Evolutionary conservation across 2,113 vertebrate species (phyloP), one percentile per base, ranked within the genome.

Genomic region (Microcebus griseorufus): DNA sequence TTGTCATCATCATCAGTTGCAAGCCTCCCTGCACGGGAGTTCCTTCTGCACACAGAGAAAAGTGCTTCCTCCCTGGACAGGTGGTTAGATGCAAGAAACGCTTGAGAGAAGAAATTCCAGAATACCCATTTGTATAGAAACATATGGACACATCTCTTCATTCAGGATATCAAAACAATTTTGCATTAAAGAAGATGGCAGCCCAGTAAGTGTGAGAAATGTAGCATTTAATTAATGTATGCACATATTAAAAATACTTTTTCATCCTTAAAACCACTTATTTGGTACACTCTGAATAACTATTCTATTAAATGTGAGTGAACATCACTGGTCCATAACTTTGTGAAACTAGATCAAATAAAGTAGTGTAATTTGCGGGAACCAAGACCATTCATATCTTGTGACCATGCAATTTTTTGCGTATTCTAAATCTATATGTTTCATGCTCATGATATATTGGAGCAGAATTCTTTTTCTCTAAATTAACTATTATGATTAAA

Each of bases 281-380:
- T 86, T 93, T 60, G 60, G 55, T 69, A 25, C 48, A 93, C 65
- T 73, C 55, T 87, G 67, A 95, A 62, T 58, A 42, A 85, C 11
- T 67, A 37, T 58, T 80, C 37, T 93, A 23, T 88, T 88, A 92
- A 87, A 80, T 80, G 29, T 81, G 34, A 92, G 70, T 82, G 45
- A 89, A 76, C 14, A 93, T 69, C 45, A 22, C 48, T 65, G 9
- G 48, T 55, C 53, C 20, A 20, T 88, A 89, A 88, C n/a, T 94
- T 88, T 94, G 62, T 93, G 93, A 93, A 96, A 91, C 20, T 48
- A 94, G n/a, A 78, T 92, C 34, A 80, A 89, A 82, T 93, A 65
- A 64, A 51, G 53, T 86, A 37, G 9, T 62, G 1, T 90, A 62
- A 87, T 90, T 89, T 88, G 37, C 2, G 62, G 72, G 72, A 95